These are phyloP conservation scores for Rutpela maculata DNA, from an alignment of 2,888 invertebrate species.

Conservation along the genomic window DNA sequence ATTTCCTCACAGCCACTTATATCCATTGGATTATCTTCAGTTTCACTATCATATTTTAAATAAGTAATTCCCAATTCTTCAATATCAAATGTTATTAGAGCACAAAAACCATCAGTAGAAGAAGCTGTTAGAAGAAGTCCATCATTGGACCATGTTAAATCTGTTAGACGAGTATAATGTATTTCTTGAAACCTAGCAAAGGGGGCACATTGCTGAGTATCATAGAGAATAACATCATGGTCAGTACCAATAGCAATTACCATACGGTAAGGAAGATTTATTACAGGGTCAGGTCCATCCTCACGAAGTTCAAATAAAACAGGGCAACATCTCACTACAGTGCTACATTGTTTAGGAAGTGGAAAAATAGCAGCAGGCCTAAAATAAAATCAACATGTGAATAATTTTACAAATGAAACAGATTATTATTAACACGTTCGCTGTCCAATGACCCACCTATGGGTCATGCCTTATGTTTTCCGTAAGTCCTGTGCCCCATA, in stretches of 20 bases:
- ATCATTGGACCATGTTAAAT: conserved; percentile 91
- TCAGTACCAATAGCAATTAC: conserved; percentile 95
- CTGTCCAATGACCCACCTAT: too few relatives aligned
- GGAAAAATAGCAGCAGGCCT: conserved; percentile 89
- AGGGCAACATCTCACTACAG: conserved; percentile 90
- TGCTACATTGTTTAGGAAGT: conserved; percentile 86
- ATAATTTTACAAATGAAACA: not conserved
- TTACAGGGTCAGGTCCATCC: conserved; percentile 76
- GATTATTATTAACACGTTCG: not conserved
- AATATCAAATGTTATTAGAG: conserved; percentile 85
- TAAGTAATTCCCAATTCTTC: conserved; percentile 83
- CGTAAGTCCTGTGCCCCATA: too few relatives aligned
- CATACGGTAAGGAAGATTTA: conserved; percentile 85
- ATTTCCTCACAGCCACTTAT: conserved; percentile 64
- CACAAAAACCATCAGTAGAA: conserved; percentile 94
- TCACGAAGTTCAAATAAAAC: conserved; percentile 79
- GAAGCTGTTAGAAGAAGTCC: conserved; percentile 85
- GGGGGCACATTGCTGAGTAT: conserved; percentile 89
- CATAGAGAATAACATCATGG: conserved; percentile 89
- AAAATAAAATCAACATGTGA: conserved; percentile 58
- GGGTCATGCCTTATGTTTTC: too few relatives aligned
- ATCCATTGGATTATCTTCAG: conserved; percentile 63
- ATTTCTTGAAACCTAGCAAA: conserved; percentile 89
- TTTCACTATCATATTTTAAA: conserved; percentile 72
- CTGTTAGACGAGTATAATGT: conserved; percentile 92